These are phyloP conservation scores for Callinectes sapidus DNA, from an alignment of 2,888 invertebrate genomes.

Conservation along the genomic window DNA sequence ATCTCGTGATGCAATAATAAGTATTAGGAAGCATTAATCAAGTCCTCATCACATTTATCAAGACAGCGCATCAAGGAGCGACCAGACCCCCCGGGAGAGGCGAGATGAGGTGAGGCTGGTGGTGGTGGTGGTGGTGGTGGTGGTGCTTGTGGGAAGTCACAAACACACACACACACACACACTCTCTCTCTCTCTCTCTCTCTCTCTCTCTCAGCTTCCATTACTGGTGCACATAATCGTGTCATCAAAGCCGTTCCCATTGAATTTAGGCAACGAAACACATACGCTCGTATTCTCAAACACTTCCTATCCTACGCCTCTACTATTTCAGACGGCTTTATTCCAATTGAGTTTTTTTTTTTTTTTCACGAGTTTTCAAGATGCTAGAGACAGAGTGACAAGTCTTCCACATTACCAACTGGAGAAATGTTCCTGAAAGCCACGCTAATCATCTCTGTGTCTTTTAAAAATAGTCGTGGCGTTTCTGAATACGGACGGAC, in stretches of 20 bases:
- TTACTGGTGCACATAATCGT: neutral
- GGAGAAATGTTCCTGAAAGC: too few relatives aligned
- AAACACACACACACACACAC: too few relatives aligned
- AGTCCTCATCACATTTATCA: conserved; percentile 26
- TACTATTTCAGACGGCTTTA: too few relatives aligned
- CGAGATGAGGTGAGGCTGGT: neutral
- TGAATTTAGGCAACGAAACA: neutral
- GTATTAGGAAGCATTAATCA: conserved; percentile 27
- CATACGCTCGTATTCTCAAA: too few relatives aligned
- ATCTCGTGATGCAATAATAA: neutral
- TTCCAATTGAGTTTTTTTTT: too few relatives aligned
- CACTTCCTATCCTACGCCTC: too few relatives aligned
- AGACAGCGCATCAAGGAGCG: neutral
- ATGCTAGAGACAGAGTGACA: too few relatives aligned
- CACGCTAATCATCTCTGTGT: too few relatives aligned
- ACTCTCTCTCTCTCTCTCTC: neutral
- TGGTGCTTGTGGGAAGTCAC: neutral
- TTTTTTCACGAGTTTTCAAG: too few relatives aligned
- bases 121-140: neutral
- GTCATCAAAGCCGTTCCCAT: neutral
- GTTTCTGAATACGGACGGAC: too few relatives aligned
- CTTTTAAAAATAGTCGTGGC: too few relatives aligned
- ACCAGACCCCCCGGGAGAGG: neutral
- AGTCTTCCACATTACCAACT: too few relatives aligned
- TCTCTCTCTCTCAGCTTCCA: neutral